Base-by-base conservation (phyloP, 2,113 vertebrate genomes). In the Thalassarche chlororhynchos region DNA sequence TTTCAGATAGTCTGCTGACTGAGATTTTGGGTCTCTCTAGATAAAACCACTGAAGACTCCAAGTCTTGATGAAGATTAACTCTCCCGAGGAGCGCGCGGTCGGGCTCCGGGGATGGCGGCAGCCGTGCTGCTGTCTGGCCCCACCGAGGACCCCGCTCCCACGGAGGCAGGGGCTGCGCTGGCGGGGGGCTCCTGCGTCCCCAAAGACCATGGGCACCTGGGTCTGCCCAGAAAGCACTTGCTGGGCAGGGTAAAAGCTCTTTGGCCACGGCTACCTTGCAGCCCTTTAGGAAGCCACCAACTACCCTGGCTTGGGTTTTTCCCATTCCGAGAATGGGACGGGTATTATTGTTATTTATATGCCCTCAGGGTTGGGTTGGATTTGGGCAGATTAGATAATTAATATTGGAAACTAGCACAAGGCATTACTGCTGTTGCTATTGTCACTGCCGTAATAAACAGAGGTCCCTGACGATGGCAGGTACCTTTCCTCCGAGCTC, bases 401-500 rank as follows among this genome's bases (percentile, higher is more conserved):
- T 36, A 8, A 54, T 6, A 23, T 0, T 0, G 3, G 66, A 40
- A 65, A 54, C 2, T 5, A 31, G 21, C 14, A 8, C 28, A 3
- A 49, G 68, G 62, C 52, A 1, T 4, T 3, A 25, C 1, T 11
- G 65, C 42, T 36, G 87, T 2, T n/a, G 71, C 55, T 46, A 0
- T 8, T 32, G 25, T 12, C 31, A 6, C 23, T 14, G 47, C 34
- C 40, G 1, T 17, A 3, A 13, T 13, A 12, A 24, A 10, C 3
- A 2, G 38, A 52, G 69, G 32, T 55, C 71, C 40, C 21, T 0
- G 7, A 2, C 7, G 32, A 16, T 1, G 11, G 55, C 1, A 9
- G 20, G 25, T 6, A n/a, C 71, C 66, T 65, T 9, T 47, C 51
- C 42, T 19, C 51, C 2, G 0, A 21, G 82, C 69, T 34, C n/a